phyloP scores from a whole-genome alignment of 2,888 invertebrate genomes.

The Myathropa florea region DNA sequence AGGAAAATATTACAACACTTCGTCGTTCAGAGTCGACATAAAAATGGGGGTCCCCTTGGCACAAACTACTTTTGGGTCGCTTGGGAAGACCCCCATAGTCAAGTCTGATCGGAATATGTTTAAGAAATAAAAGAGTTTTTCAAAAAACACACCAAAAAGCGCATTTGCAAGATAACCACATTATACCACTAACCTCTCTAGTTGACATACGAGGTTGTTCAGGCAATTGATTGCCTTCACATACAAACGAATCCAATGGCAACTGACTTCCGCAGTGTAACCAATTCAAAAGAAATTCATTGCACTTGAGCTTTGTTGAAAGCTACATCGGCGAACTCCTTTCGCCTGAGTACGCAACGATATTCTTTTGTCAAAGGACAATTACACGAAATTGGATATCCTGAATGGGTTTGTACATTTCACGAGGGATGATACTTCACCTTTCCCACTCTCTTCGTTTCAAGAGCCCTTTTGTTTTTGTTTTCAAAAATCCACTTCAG shows the following conservation, averaged over 20 bases:
- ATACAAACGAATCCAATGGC: slow-evolving; percentile 2
- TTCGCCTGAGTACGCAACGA: slow-evolving; percentile 56
- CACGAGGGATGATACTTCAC: slow-evolving; percentile 52
- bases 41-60: too few relatives aligned
- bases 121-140: too few relatives aligned
- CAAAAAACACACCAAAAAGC: too few relatives aligned
- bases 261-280: neutral
- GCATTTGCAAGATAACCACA: too few relatives aligned
- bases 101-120: too few relatives aligned
- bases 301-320: slow-evolving; percentile 55
- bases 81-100: too few relatives aligned
- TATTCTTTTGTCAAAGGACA: slow-evolving; percentile 67
- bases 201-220: neutral
- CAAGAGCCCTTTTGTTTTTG: slow-evolving; percentile 43
- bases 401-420: slow-evolving; percentile 55
- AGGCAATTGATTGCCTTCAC: neutral
- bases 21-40: too few relatives aligned
- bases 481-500: slow-evolving; percentile 9
- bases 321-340: slow-evolving; percentile 26
- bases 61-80: too few relatives aligned
- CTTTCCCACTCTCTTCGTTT: slow-evolving; percentile 7
- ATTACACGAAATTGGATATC: slow-evolving; percentile 69
- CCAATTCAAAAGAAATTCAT: slow-evolving; percentile 43
- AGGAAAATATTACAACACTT: too few relatives aligned
- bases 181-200: too few relatives aligned